Percentiles rank a stretch among this genome's conserved stretches.
These are phyloP conservation scores for Semnopithecus entellus DNA, from an alignment of 2,113 vertebrate species.

Conservation along the genomic window DNA sequence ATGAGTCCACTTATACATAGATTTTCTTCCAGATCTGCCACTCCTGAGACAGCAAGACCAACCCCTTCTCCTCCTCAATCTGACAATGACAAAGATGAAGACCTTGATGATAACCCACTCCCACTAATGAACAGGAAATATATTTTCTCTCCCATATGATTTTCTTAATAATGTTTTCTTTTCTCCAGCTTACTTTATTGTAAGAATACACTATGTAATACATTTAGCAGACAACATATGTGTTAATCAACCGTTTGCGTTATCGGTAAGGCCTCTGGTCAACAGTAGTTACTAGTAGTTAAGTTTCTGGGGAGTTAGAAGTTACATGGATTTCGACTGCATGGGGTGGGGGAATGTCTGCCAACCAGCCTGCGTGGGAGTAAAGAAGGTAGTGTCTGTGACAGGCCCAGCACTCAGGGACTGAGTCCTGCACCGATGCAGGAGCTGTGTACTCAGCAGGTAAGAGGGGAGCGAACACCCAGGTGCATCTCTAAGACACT, in stretches of 20 bases:
- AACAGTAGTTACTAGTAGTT: neutral
- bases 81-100: neutral
- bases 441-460: neutral
- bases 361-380: no score
- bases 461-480: neutral
- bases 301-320: neutral
- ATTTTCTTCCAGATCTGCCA: neutral
- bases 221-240: neutral
- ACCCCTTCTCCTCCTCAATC: neutral
- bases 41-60: neutral
- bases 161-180: neutral
- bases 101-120: neutral
- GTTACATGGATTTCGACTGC: neutral
- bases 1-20: neutral
- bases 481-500: neutral
- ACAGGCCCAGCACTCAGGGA: no score
- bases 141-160: neutral
- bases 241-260: neutral
- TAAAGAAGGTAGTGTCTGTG: no score
- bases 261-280: neutral
- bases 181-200: neutral
- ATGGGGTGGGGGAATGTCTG: neutral
- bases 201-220: neutral
- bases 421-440: no score
- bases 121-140: neutral